Conservation (phyloP, 2,797 vertebrate genomes). For the Chaenodraco wilsoni region DNA sequence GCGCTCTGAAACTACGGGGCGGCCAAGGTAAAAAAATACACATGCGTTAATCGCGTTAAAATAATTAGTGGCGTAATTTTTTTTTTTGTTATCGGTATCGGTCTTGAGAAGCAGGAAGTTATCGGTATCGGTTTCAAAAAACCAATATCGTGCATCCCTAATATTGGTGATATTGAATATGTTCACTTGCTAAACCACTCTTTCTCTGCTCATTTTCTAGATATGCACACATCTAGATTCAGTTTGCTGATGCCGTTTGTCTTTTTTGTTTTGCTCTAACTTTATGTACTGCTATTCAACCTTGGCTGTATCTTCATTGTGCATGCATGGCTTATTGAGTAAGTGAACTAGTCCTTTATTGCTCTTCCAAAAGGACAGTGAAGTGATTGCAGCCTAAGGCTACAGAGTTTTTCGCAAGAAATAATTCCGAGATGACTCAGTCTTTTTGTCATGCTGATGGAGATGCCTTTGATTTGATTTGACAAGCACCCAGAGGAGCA, state of each 20-base stretch:
- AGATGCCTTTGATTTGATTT: conserved; percentile 35
- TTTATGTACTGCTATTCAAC: conserved; percentile 6
- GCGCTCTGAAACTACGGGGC: too few relatives aligned
- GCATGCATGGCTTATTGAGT: conserved; percentile 5
- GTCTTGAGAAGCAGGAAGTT: too few relatives aligned
- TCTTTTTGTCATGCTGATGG: conserved; percentile 15
- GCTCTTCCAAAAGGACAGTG: conserved; percentile 20
- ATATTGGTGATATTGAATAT: neutral
- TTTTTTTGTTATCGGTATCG: too few relatives aligned
- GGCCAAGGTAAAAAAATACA: too few relatives aligned
- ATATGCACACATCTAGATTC: neutral
- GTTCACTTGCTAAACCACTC: neutral
- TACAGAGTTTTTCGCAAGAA: conserved; percentile 26
- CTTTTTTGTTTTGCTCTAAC: conserved; percentile 1
- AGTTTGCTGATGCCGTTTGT: neutral
- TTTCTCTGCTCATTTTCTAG: neutral
- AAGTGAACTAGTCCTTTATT: conserved; percentile 20
- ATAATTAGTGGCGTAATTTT: too few relatives aligned
- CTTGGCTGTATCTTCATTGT: conserved; percentile 16
- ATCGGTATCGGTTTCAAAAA: too few relatives aligned
- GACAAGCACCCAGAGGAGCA: conserved; percentile 28
- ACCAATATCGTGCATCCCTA: neutral
- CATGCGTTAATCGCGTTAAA: too few relatives aligned
- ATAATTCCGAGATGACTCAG: conserved; percentile 44
- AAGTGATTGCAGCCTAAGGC: conserved; percentile 40